Evolutionary conservation across 2,888 invertebrate genomes (phyloP).

Genomic region (Helleia helle): DNA sequence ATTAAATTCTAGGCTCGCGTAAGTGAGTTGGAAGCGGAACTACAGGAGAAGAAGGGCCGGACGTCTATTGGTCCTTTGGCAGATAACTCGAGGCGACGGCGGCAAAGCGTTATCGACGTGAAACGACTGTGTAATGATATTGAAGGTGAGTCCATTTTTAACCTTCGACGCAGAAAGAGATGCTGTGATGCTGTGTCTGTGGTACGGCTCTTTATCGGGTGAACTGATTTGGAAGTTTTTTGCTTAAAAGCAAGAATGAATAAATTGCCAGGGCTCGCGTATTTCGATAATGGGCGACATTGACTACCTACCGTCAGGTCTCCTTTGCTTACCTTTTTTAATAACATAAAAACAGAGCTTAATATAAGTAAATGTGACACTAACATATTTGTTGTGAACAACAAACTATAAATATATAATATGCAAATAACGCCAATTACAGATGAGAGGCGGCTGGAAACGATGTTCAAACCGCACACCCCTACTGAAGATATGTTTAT

Average conservation of each 20-base stretch:
- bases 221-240: too few relatives aligned
- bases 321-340: too few relatives aligned
- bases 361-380: too few relatives aligned
- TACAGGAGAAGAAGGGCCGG: conserved; percentile 26
- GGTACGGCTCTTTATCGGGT: too few relatives aligned
- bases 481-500: conserved; percentile 44
- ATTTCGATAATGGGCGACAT: too few relatives aligned
- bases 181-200: background rate
- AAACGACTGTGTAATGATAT: conserved; percentile 36
- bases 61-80: conserved; percentile 30
- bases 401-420: too few relatives aligned
- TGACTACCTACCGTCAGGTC: too few relatives aligned
- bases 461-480: conserved; percentile 30
- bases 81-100: conserved; percentile 39
- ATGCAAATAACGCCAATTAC: too few relatives aligned
- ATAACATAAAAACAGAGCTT: too few relatives aligned
- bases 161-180: background rate
- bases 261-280: too few relatives aligned
- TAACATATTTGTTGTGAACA: too few relatives aligned
- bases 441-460: conserved; percentile 42
- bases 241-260: too few relatives aligned
- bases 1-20: conserved; percentile 40
- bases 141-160: conserved; percentile 23
- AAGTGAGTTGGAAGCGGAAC: conserved; percentile 29
- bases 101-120: conserved; percentile 51